Percentiles rank a stretch among this genome's conserved stretches.
Evolutionary conservation across 2,888 invertebrate species (phyloP).

Genomic region (Amphimallon solstitiale): DNA sequence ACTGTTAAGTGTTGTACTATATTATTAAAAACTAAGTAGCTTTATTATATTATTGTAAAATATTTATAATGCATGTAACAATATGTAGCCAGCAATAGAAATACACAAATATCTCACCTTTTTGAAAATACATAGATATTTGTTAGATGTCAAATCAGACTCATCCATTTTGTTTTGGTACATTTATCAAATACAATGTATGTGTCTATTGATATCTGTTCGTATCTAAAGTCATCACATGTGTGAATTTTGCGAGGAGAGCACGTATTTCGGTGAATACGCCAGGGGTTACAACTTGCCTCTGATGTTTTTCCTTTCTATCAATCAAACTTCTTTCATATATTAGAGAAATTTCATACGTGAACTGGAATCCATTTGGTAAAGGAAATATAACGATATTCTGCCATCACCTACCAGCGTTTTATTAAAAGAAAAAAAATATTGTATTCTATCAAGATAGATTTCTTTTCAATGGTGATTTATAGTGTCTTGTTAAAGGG

Average conservation of each 20-base stretch:
- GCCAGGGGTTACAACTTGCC: conserved; percentile 46
- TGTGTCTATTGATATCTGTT: conserved; percentile 10
- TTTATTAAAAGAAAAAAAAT: conserved; percentile 17
- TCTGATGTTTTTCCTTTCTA: conserved; percentile 47
- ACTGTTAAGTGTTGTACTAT: too few species aligned
- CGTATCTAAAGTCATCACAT: conserved; percentile 26
- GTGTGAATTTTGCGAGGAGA: conserved; percentile 2
- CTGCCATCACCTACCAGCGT: background rate
- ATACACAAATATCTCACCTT: too few species aligned
- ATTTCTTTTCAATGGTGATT: background rate
- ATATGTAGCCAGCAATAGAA: too few species aligned
- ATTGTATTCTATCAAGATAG: background rate
- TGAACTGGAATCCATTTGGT: conserved; percentile 37
- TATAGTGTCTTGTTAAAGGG: background rate
- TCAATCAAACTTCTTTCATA: conserved; percentile 47
- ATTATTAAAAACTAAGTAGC: too few species aligned
- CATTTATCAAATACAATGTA: conserved; percentile 57
- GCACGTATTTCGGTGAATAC: conserved; percentile 25
- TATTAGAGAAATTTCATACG: conserved; percentile 40
- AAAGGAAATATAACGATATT: conserved; percentile 18
- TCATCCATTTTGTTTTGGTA: conserved; percentile 56
- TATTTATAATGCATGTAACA: too few species aligned
- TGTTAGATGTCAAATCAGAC: conserved; percentile 60
- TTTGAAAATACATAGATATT: conserved; percentile 50
- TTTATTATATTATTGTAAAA: too few species aligned